Conservation (phyloP, 2,797 vertebrate species). For the Manis pentadactyla region DNA sequence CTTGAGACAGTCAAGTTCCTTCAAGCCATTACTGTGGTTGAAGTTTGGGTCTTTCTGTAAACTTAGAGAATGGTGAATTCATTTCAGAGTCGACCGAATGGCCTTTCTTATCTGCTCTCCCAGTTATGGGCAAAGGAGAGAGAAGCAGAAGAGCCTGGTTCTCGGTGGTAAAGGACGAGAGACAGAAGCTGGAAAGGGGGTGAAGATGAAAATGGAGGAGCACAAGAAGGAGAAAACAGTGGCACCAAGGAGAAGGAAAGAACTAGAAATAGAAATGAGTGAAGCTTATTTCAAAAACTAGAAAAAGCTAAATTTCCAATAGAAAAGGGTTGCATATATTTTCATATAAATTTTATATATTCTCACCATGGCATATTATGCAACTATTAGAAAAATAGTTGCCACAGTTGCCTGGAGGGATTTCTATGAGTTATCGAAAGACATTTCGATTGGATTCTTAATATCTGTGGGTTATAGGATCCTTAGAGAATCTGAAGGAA, state of each 20-base stretch:
- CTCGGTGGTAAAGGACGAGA: accelerated
- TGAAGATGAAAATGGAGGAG: not conserved
- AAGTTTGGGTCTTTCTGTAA: not conserved
- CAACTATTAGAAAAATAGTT: too few relatives aligned
- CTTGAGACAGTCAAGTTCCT: not conserved
- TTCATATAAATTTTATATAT: too few relatives aligned
- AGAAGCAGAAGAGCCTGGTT: accelerated
- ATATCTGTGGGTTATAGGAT: not conserved
- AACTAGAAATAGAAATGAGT: too few relatives aligned
- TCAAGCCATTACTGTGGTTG: not conserved
- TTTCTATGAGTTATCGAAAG: not conserved
- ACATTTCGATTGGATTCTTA: not conserved
- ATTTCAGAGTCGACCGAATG: not conserved
- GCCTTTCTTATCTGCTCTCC: not conserved
- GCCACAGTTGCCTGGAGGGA: too few relatives aligned
- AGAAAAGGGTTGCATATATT: too few relatives aligned
- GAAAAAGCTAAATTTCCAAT: too few relatives aligned
- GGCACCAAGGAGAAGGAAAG: not conserved
- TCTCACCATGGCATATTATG: too few relatives aligned
- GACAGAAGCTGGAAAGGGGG: not conserved
- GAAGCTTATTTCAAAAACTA: too few relatives aligned
- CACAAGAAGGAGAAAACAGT: not conserved
- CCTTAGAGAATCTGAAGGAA: not conserved
- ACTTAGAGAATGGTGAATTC: not conserved
- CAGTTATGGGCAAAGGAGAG: not conserved